These are phyloP conservation scores for Probosciger aterrimus DNA, from an alignment of 2,113 vertebrate genomes.

Conservation along the genomic window DNA sequence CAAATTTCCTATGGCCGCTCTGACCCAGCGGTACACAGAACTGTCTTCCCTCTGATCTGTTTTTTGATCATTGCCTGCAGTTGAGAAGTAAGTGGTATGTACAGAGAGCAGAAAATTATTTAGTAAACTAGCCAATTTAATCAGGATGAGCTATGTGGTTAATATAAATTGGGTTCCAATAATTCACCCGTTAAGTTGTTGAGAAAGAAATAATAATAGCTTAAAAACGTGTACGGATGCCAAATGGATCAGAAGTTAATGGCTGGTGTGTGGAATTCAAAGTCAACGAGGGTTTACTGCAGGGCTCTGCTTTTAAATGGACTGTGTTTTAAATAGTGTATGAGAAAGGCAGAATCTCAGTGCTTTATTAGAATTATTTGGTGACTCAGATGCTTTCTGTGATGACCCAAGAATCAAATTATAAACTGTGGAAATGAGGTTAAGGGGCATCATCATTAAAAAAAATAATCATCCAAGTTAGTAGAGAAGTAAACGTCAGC, in stretches of 20 bases:
- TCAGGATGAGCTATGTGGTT: not conserved
- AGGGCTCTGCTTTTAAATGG: not conserved
- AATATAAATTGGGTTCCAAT: slow-evolving; percentile 11
- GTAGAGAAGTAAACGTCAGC: not conserved
- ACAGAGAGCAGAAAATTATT: slow-evolving; percentile 31
- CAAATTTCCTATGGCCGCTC: not conserved
- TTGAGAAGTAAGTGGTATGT: not conserved
- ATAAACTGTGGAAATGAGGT: not conserved
- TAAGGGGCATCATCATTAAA: not conserved
- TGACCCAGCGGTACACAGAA: not conserved
- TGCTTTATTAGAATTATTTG: not conserved
- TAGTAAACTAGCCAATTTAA: not conserved
- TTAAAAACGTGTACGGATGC: not conserved
- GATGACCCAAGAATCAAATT: not conserved
- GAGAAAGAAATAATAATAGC: not conserved
- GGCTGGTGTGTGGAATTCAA: not conserved
- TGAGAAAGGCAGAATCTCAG: not conserved
- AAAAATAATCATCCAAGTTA: not conserved
- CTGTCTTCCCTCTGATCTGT: not conserved
- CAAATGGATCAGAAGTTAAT: slow-evolving; percentile 1
- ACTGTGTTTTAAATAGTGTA: not conserved
- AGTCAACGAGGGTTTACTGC: not conserved
- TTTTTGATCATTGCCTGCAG: not conserved
- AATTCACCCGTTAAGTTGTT: not conserved
- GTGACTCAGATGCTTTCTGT: not conserved